Evolutionary conservation across 2,888 invertebrate genomes (phyloP).

Genomic region (Flexamia atlantica): DNA sequence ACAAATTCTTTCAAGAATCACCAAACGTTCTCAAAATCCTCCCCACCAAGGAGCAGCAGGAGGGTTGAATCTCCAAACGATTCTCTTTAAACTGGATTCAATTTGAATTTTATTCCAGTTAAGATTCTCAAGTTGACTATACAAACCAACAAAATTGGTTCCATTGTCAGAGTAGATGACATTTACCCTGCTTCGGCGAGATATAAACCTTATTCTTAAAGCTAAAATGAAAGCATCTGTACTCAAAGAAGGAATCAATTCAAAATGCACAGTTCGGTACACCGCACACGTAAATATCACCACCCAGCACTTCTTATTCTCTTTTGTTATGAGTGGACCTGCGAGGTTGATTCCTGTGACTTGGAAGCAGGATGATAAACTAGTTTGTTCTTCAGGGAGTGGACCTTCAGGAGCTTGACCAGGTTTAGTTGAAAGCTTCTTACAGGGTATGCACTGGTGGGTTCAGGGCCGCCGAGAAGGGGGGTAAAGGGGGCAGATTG

Average conservation of each 20-base stretch:
- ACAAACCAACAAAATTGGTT: conserved; percentile 72
- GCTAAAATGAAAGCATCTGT: conserved; percentile 71
- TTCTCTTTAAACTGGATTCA: conserved; percentile 64
- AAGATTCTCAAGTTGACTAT: conserved; percentile 76
- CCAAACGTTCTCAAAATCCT: conserved; percentile 47
- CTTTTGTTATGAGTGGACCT: too few species aligned
- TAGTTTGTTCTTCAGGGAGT: too few species aligned
- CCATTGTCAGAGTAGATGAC: conserved; percentile 73
- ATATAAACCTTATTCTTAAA: conserved; percentile 72
- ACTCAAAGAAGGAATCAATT: conserved; percentile 71
- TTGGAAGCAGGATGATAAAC: too few species aligned
- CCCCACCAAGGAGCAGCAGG: conserved; percentile 74
- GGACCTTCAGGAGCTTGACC: too few species aligned
- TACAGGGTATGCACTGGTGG: too few species aligned
- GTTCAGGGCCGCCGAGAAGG: too few species aligned
- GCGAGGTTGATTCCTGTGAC: too few species aligned
- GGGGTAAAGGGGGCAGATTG: too few species aligned
- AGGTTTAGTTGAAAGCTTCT: too few species aligned
- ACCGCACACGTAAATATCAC: too few species aligned
- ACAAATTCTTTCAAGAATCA: conserved; percentile 60
- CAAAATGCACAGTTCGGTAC: too few species aligned
- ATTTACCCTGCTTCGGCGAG: conserved; percentile 71
- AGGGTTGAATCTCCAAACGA: conserved; percentile 72
- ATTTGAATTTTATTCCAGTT: conserved; percentile 74
- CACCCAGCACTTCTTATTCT: too few species aligned